Evolutionary conservation across 2,797 vertebrate genomes (phyloP).

Genomic region (Lerista edwardsae): DNA sequence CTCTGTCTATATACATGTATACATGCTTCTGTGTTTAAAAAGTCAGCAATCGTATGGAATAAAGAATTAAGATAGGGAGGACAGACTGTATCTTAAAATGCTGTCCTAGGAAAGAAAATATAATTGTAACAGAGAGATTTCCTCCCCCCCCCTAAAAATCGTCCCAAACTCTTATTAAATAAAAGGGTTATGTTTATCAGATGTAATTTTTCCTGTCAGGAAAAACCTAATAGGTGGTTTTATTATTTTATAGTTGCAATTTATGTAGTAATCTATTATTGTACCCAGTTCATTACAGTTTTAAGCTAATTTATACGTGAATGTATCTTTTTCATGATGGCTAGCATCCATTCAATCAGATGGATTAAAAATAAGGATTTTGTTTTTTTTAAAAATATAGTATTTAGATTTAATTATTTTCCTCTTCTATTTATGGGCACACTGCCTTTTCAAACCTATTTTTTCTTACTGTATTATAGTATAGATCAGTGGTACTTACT

Average conservation of each 20-base stretch:
- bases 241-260: constrained; percentile 1
- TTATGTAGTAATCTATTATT: constrained; percentile 1
- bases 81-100: constrained; percentile 49
- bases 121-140: constrained; percentile 39
- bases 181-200: constrained; percentile 35
- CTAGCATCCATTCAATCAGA: constrained; percentile 32
- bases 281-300: background rate
- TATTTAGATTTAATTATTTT: constrained; percentile 34
- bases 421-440: background rate
- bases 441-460: background rate
- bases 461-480: constrained; percentile 8
- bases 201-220: constrained; percentile 37
- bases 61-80: constrained; percentile 50
- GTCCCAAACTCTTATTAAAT: background rate
- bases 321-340: constrained; percentile 58
- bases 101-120: constrained; percentile 10
- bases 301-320: constrained; percentile 42
- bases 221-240: constrained; percentile 26
- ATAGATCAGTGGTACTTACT: background rate
- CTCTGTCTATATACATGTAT: background rate
- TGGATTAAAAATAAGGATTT: constrained; percentile 34
- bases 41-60: constrained; percentile 42
- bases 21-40: constrained; percentile 39
- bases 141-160: background rate
- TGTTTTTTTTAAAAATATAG: constrained; percentile 42